phyloP scores from a whole-genome alignment of 2,888 invertebrate genomes.

The Cylloceria caligata region DNA sequence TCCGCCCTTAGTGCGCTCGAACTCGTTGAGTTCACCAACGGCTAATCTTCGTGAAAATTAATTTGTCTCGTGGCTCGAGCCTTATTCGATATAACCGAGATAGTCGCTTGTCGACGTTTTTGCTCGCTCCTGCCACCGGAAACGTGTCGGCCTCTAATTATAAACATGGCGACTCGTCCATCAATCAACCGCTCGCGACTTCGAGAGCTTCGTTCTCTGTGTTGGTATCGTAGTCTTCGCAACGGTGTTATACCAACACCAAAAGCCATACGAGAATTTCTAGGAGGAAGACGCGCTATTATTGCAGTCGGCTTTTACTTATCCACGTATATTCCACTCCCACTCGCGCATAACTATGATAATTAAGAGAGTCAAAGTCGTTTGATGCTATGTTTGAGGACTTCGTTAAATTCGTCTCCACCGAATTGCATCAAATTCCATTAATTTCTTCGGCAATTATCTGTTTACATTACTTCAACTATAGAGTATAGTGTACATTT shows the following conservation, averaged over 20 bases:
- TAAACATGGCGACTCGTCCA: constrained; percentile 83
- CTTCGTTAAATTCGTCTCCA: background rate
- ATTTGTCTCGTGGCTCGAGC: constrained; percentile 28
- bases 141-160: constrained; percentile 80
- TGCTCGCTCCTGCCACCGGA: constrained; percentile 68
- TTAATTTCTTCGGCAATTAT: too few species aligned
- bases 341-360: background rate
- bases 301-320: background rate
- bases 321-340: background rate
- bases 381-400: background rate
- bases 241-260: background rate
- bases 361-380: background rate
- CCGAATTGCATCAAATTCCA: too few species aligned
- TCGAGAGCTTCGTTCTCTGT: constrained; percentile 54
- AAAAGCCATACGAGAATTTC: background rate
- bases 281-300: background rate
- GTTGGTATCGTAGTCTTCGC: background rate
- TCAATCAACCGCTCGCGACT: constrained; percentile 78
- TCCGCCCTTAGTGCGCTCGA: constrained; percentile 14
- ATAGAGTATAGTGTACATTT: too few species aligned
- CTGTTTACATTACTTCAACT: too few species aligned
- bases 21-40: background rate
- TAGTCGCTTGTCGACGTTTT: constrained; percentile 66
- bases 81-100: constrained; percentile 49
- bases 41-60: constrained; percentile 11